A percentile compares a stretch with the other conserved stretches of the same genome.
These are phyloP conservation scores for Miniopterus natalensis DNA, from an alignment of 2,113 vertebrate species.

Conservation along the genomic window DNA sequence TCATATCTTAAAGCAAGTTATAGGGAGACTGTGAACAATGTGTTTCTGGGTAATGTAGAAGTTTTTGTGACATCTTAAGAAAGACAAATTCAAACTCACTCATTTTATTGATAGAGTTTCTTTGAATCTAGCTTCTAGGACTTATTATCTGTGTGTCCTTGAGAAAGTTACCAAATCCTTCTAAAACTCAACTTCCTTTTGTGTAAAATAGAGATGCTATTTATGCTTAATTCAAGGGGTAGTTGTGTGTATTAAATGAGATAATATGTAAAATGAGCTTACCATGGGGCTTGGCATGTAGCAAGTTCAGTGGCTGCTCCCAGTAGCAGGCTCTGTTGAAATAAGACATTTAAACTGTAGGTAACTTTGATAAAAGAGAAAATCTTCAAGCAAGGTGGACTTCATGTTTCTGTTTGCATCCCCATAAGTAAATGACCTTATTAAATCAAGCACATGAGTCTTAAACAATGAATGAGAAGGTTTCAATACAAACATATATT, in stretches of 20 bases:
- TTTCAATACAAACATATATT: constrained; percentile 8
- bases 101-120: background rate
- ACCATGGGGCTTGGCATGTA: background rate
- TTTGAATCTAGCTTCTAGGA: background rate
- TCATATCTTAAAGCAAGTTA: constrained; percentile 55
- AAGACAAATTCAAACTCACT: background rate
- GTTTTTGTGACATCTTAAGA: constrained; percentile 47
- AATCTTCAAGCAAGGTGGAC: background rate
- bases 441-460: background rate
- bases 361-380: background rate
- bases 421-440: background rate
- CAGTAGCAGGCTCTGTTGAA: background rate
- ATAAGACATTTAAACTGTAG: background rate
- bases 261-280: background rate
- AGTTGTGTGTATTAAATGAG: background rate
- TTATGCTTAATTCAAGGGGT: background rate
- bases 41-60: constrained; percentile 37
- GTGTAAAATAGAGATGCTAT: background rate
- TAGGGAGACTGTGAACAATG: background rate
- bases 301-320: background rate
- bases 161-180: background rate
- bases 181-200: constrained; percentile 39
- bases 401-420: background rate
- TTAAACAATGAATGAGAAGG: background rate
- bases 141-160: background rate